phyloP scores from a whole-genome alignment of 2,113 vertebrate species.

The Cyprinus carpio region DNA sequence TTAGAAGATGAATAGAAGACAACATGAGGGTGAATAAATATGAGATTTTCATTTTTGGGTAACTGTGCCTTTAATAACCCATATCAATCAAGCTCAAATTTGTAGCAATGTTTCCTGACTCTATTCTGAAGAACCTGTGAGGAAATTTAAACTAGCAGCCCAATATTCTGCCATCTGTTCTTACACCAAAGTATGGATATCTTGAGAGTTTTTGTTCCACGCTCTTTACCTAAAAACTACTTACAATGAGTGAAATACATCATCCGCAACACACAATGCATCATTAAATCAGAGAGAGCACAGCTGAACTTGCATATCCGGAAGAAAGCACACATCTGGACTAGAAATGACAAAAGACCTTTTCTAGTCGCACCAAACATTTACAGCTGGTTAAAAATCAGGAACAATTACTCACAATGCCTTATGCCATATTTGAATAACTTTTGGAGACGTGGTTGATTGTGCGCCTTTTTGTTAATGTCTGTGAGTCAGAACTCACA shows the following conservation, averaged over 20 bases:
- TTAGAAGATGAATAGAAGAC: background rate
- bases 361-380: background rate
- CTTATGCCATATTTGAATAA: conserved; percentile 6
- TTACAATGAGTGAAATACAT: conserved; percentile 32
- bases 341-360: conserved; percentile 36
- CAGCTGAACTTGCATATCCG: conserved; percentile 13
- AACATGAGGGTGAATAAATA: background rate
- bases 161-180: background rate
- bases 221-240: background rate
- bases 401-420: conserved; percentile 28
- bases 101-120: background rate
- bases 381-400: conserved; percentile 37
- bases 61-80: background rate
- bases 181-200: background rate
- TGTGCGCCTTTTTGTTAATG: conserved; percentile 33
- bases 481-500: conserved; percentile 45
- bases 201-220: conserved; percentile 16
- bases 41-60: background rate
- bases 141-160: background rate
- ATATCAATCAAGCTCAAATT: background rate
- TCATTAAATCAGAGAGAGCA: conserved; percentile 31
- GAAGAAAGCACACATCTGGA: conserved; percentile 40
- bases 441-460: conserved; percentile 9
- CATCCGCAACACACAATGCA: conserved; percentile 24
- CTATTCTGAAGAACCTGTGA: background rate